Evolutionary conservation across 2,888 invertebrate species (phyloP).

Genomic region (Pandemis heparana): DNA sequence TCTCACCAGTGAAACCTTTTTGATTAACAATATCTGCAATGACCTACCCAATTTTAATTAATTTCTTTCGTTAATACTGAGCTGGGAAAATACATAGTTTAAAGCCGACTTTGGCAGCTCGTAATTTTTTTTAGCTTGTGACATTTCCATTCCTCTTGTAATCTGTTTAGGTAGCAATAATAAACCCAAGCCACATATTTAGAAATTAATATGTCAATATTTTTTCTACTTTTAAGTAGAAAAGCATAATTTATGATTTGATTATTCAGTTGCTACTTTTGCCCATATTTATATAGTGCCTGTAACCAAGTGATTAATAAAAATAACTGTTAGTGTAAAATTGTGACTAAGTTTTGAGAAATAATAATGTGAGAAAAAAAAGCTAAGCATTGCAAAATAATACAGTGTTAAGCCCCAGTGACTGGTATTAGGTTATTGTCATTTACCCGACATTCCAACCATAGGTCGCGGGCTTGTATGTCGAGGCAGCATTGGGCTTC

Average conservation of each 20-base stretch:
- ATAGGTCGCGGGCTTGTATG: slow-evolving; percentile 72
- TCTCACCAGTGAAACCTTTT: too few species aligned
- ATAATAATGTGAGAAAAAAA: slow-evolving; percentile 32
- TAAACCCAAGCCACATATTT: background rate
- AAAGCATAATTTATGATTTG: background rate
- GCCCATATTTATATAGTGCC: slow-evolving; percentile 6
- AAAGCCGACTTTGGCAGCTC: too few species aligned
- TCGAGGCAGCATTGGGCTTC: slow-evolving; percentile 63
- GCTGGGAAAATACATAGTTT: too few species aligned
- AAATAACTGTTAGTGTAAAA: slow-evolving; percentile 26
- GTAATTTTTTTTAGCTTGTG: too few species aligned
- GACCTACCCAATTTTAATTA: too few species aligned
- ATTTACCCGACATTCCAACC: slow-evolving; percentile 84
- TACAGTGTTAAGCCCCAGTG: slow-evolving; percentile 55
- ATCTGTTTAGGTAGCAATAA: background rate
- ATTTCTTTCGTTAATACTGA: too few species aligned
- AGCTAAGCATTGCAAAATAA: slow-evolving; percentile 50
- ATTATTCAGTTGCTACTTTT: background rate
- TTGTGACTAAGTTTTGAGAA: slow-evolving; percentile 16
- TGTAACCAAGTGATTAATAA: slow-evolving; percentile 5
- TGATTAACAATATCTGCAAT: too few species aligned
- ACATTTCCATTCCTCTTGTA: background rate
- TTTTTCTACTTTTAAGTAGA: background rate
- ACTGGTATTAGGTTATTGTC: slow-evolving; percentile 46
- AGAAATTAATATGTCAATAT: background rate